Evolutionary conservation across 2,113 vertebrate genomes (phyloP).

Genomic region (Mesocricetus auratus): DNA sequence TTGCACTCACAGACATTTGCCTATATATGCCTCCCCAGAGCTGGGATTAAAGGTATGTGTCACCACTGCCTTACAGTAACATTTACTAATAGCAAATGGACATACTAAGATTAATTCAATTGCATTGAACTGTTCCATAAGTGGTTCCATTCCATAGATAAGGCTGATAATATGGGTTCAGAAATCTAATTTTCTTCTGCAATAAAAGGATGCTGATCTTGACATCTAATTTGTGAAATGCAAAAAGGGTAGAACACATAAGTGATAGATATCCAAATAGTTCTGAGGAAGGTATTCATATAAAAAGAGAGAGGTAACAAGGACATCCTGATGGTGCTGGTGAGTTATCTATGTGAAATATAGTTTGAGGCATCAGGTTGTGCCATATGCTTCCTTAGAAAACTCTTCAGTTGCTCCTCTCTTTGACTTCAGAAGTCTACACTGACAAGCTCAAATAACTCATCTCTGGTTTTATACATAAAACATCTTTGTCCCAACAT

Average conservation of each 20-base stretch:
- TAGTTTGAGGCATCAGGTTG: not conserved
- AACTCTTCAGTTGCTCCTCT: not conserved
- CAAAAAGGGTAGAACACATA: not conserved
- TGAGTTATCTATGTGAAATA: not conserved
- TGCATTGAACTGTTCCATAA: no score
- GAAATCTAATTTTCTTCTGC: not conserved
- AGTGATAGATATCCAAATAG: no score
- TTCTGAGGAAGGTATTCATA: not conserved
- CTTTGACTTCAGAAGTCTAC: not conserved
- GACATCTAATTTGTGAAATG: not conserved
- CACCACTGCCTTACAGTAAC: not conserved
- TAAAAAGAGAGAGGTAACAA: not conserved
- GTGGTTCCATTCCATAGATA: not conserved
- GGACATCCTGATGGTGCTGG: not conserved
- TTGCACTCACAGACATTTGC: no score
- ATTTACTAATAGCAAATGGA: not conserved
- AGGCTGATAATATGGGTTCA: not conserved
- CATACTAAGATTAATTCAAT: rapidly evolving
- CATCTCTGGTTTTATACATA: not conserved
- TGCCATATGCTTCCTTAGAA: not conserved
- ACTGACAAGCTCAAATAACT: not conserved
- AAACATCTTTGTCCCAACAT: not conserved
- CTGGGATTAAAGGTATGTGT: no score
- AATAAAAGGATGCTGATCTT: not conserved
- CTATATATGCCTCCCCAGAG: no score